Evolutionary conservation across 2,888 invertebrate species (phyloP), one percentile per base, ranked within the genome.

Genomic region (Epiblema foenella): DNA sequence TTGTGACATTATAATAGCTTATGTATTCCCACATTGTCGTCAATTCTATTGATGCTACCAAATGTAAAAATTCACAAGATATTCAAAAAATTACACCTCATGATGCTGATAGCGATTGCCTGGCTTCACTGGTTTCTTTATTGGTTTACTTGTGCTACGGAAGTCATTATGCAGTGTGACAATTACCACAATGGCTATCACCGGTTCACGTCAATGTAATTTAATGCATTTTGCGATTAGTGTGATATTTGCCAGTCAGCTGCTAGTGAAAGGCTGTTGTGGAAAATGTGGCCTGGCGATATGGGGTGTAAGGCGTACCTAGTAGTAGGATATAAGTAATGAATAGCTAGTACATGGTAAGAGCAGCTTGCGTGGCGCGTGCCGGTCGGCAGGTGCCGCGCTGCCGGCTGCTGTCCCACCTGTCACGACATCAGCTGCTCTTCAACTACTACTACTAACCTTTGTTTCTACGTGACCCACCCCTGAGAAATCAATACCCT

Each of bases 321-420:
- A 46, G 46, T 46, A 46, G 46, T 67, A 62, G 56, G 54, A 20
- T 33, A n/a, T 67, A 59, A 29, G 70, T 73, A 73, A 67, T 73
- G 29, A 37, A n/a, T n/a, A n/a, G n/a, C 62, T 67, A 67, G 66
- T 71, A 71, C 70, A 60, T 71, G 71, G 57, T 56, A 57, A 62
- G 83, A 86, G 85, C 92, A 91, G 91, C 92, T 93, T 91, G 90
- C 86, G 86, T 86, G 89, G 87, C 88, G 85, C 91, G 89, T 88
- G 91, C 86, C 83, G 79, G 7, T 75, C 77, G 83, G 89, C 90
- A 91, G 90, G 90, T 91, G 90, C 20, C 59, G 52, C 79, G 80
- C 11, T 74, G 89, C 90, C 92, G 89, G 90, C 89, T 93, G 91
- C 86, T 81, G 75, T 85, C 88, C 85, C 93, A 94, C 94, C 94